Evolutionary conservation across 2,797 vertebrate genomes (phyloP).

Genomic region (Betta splendens): DNA sequence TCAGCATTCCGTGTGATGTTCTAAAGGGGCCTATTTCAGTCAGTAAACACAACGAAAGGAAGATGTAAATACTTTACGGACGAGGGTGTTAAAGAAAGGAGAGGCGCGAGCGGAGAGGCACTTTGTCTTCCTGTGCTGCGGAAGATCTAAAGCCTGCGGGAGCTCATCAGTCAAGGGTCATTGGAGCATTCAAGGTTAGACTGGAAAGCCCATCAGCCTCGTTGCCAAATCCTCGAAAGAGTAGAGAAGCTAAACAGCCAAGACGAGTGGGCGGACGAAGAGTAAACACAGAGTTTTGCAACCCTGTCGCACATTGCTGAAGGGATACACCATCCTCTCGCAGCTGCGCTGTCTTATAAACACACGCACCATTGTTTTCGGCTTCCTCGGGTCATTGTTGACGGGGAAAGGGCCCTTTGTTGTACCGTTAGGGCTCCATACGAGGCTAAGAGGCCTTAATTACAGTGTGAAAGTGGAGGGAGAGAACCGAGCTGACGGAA

Average conservation of each 20-base stretch:
- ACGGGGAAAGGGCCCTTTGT: constrained; percentile 43
- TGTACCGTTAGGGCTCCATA: constrained; percentile 35
- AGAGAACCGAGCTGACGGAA: constrained; percentile 52
- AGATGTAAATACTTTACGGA: constrained; percentile 29
- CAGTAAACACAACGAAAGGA: constrained; percentile 26
- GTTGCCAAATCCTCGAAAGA: constrained; percentile 76
- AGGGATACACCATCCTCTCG: constrained; percentile 52
- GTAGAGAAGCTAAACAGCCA: constrained; percentile 59
- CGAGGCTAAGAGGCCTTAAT: constrained; percentile 43
- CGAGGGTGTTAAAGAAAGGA: constrained; percentile 9
- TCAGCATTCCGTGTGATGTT: constrained; percentile 15
- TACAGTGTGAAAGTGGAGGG: constrained; percentile 46
- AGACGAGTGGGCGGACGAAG: constrained; percentile 58
- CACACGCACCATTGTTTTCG: constrained; percentile 50
- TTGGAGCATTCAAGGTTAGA: constrained; percentile 46
- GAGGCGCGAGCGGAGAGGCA: constrained; percentile 16
- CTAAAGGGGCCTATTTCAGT: constrained; percentile 16
- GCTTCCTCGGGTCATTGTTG: constrained; percentile 46
- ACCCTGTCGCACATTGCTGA: constrained; percentile 55
- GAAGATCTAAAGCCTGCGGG: constrained; percentile 31
- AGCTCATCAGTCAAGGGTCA: constrained; percentile 47
- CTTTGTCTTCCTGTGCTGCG: constrained; percentile 17
- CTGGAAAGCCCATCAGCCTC: constrained; percentile 43
- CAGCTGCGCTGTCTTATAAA: constrained; percentile 61
- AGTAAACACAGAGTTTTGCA: constrained; percentile 73